Percentiles rank a stretch among this genome's conserved stretches.
phyloP scores from a whole-genome alignment of 2,113 vertebrate species.

The Peromyscus polionotus region DNA sequence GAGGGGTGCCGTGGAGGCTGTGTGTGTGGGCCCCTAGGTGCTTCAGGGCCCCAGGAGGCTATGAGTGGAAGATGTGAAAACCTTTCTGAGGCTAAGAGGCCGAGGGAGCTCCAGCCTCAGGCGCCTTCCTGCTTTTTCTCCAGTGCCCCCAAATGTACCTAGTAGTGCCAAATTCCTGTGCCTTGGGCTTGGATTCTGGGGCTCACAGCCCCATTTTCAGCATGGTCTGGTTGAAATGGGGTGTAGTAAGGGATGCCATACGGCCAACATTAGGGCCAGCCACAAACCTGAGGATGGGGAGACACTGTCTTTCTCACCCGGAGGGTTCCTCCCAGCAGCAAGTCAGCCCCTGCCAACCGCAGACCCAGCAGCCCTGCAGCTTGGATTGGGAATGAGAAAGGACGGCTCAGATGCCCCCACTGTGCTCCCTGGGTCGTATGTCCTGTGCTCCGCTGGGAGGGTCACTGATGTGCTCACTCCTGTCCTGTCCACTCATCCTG shows the following conservation, averaged over 20 bases:
- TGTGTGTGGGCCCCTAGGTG: background rate
- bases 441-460: background rate
- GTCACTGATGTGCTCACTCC: background rate
- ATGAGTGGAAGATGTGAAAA: background rate
- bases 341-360: no score
- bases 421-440: background rate
- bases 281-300: background rate
- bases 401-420: background rate
- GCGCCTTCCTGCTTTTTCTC: background rate
- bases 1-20: background rate
- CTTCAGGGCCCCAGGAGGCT: background rate
- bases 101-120: background rate
- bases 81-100: background rate
- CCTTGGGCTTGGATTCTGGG: background rate
- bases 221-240: background rate
- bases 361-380: background rate
- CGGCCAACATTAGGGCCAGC: background rate
- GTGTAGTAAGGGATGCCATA: background rate
- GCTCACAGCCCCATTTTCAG: background rate
- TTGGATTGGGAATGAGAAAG: background rate
- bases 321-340: background rate
- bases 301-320: background rate
- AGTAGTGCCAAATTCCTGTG: background rate
- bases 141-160: background rate
- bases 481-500: background rate